Evolutionary conservation across 2,888 invertebrate species (phyloP).

Genomic region (Poecilus cupreus): DNA sequence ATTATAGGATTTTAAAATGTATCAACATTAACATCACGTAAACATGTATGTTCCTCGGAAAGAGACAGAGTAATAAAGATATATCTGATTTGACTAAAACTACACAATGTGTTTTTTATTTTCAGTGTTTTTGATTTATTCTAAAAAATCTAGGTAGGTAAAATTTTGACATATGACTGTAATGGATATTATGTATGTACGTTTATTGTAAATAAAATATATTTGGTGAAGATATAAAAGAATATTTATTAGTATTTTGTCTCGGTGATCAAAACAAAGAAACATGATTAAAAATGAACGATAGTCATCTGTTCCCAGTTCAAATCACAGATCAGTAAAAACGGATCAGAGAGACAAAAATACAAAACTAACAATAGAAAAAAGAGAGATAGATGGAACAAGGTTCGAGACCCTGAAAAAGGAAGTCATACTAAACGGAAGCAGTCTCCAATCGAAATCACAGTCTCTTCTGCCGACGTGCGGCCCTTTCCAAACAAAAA

Average conservation of each 20-base stretch:
- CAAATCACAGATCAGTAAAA: conserved; percentile 38
- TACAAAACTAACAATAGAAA: conserved; percentile 17
- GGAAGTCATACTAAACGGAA: conserved; percentile 47
- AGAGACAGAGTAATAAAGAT: conserved; percentile 36
- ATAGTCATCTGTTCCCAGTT: conserved; percentile 22
- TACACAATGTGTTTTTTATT: conserved; percentile 45
- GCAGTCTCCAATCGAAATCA: conserved; percentile 51
- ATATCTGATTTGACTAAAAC: conserved; percentile 48
- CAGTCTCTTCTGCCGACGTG: conserved; percentile 34
- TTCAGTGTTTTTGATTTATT: conserved; percentile 28
- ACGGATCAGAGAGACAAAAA: conserved; percentile 19
- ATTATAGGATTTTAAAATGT: conserved; percentile 56
- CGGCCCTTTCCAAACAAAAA: conserved; percentile 30
- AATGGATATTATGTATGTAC: conserved; percentile 26
- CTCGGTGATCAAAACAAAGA: conserved; percentile 33
- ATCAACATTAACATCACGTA: conserved; percentile 52
- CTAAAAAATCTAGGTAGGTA: conserved; percentile 41
- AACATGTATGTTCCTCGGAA: conserved; percentile 48
- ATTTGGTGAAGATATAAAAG: conserved; percentile 3
- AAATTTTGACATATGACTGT: conserved; percentile 12
- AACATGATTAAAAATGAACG: conserved; percentile 27
- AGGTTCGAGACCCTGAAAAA: conserved; percentile 20
- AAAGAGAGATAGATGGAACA: conserved; percentile 10
- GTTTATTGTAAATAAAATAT: conserved; percentile 39
- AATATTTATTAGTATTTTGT: conserved; percentile 8